Percentiles rank a stretch among this genome's conserved stretches.
phyloP scores from a whole-genome alignment of 2,888 invertebrate species.

The Neocrepidodera transversa region DNA sequence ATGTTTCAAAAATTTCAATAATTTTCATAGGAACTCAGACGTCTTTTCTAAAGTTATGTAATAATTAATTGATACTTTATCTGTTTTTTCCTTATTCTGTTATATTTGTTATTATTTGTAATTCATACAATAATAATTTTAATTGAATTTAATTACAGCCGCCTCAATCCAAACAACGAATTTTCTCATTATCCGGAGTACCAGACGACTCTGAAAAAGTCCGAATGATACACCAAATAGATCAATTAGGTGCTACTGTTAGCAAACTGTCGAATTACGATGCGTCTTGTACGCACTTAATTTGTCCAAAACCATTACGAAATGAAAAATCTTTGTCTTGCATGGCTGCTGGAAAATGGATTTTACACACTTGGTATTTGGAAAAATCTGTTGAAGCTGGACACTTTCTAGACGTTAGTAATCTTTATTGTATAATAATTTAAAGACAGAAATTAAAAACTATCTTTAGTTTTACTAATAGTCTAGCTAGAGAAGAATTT shows the following conservation, averaged over 20 bases:
- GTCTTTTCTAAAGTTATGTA: too few relatives aligned
- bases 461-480: too few relatives aligned
- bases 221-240: constrained; percentile 44
- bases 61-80: too few relatives aligned
- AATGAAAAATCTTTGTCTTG: constrained; percentile 89
- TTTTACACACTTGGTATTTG: constrained; percentile 82
- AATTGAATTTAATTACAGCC: not conserved
- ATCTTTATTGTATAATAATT: too few relatives aligned
- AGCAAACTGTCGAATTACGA: constrained; percentile 67
- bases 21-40: too few relatives aligned
- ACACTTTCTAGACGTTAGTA: constrained; percentile 69
- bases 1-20: too few relatives aligned
- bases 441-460: too few relatives aligned
- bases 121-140: too few relatives aligned
- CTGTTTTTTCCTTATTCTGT: too few relatives aligned
- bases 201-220: constrained; percentile 41
- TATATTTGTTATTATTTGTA: too few relatives aligned
- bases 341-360: constrained; percentile 89
- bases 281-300: constrained; percentile 74
- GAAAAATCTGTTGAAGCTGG: constrained; percentile 69
- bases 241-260: constrained; percentile 68
- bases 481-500: too few relatives aligned
- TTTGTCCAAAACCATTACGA: constrained; percentile 76
- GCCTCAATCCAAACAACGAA: constrained; percentile 22
- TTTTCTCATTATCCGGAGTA: constrained; percentile 56